Conservation (phyloP, 2,888 invertebrate genomes). For the Spisula subtruncata region DNA sequence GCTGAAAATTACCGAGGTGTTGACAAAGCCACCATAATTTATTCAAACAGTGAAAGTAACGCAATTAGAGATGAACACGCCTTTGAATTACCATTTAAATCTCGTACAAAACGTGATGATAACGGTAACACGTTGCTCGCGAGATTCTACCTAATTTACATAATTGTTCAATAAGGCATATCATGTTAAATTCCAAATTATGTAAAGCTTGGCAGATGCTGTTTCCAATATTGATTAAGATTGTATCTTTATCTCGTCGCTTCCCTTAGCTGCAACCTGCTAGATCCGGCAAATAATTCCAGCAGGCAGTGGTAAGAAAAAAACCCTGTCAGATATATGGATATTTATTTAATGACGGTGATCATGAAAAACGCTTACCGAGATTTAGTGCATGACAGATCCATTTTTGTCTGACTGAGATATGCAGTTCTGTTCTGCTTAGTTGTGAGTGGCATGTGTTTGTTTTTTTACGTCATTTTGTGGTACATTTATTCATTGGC, state of each 20-base stretch:
- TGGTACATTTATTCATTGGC: neutral
- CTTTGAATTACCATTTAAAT: neutral
- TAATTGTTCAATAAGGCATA: conserved; percentile 20
- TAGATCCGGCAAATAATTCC: neutral
- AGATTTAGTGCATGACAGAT: neutral
- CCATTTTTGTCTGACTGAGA: neutral
- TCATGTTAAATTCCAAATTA: neutral
- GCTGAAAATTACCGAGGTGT: neutral
- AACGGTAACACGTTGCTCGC: neutral
- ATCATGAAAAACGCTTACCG: neutral
- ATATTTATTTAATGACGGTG: neutral
- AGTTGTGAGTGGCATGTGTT: neutral
- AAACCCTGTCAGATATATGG: neutral
- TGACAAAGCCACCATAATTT: neutral
- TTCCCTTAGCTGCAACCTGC: conserved; percentile 4
- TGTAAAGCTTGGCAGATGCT: neutral
- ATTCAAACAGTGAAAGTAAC: neutral
- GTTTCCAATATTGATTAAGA: conserved; percentile 4
- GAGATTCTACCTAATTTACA: neutral
- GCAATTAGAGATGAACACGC: neutral
- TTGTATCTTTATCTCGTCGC: neutral
- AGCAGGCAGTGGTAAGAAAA: neutral
- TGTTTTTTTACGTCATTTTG: neutral
- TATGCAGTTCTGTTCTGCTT: neutral
- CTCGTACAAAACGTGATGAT: neutral